Conservation (phyloP, 2,888 invertebrate species). For the Pristionchus mayeri region DNA sequence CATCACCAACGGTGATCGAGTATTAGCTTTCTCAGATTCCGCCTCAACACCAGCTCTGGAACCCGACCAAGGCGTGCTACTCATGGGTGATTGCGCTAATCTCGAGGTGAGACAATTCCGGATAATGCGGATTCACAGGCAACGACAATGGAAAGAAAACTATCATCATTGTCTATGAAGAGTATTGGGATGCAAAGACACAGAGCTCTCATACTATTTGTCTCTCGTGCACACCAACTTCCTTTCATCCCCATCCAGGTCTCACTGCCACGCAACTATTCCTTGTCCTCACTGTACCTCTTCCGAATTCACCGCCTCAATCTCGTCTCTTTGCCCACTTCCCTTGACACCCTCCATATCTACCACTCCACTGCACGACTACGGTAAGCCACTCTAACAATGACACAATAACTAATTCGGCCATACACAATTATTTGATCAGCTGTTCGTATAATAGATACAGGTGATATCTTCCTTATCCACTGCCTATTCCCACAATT, state of each 20-base stretch:
- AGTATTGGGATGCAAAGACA: no score
- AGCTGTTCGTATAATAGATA: no score
- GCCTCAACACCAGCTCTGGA: neutral
- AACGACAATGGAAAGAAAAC: no score
- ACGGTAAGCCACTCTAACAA: neutral
- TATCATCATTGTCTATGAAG: no score
- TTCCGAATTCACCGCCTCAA: neutral
- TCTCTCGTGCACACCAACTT: no score
- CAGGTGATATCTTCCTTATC: no score
- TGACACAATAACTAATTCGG: neutral
- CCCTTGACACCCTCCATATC: constrained; percentile 16
- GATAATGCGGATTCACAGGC: no score
- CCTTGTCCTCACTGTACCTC: constrained; percentile 12
- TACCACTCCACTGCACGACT: constrained; percentile 7
- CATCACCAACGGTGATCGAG: neutral
- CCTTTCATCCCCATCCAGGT: neutral
- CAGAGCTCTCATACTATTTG: no score
- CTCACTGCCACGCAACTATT: neutral
- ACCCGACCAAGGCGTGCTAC: neutral
- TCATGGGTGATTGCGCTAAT: constrained; percentile 23
- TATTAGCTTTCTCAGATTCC: neutral
- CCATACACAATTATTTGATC: neutral
- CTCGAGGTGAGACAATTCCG: constrained; percentile 25
- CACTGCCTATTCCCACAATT: no score
- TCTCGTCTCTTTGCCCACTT: neutral